phyloP scores from a whole-genome alignment of 2,888 invertebrate genomes.

The Phytoseiulus persimilis region DNA sequence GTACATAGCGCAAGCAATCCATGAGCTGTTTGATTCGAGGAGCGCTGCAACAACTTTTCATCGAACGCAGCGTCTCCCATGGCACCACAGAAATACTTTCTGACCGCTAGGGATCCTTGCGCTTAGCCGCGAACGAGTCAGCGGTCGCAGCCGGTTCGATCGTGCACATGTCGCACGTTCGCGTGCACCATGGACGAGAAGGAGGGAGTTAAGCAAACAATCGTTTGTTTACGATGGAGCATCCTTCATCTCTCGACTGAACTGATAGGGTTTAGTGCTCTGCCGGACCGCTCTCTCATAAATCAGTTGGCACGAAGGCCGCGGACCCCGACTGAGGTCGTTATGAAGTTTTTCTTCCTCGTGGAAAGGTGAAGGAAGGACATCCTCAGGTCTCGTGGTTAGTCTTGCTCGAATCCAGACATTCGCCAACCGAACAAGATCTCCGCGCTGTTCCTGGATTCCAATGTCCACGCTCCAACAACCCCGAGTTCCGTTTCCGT shows the following conservation, averaged over 20 bases:
- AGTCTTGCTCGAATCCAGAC: too few species aligned
- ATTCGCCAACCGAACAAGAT: too few species aligned
- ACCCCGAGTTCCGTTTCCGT: too few species aligned
- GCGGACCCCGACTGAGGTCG: too few species aligned
- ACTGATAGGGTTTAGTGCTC: too few species aligned
- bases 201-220: not conserved
- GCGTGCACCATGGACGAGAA: not conserved
- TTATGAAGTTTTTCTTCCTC: too few species aligned
- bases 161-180: not conserved
- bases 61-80: not conserved
- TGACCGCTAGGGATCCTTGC: not conserved
- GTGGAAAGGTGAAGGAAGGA: too few species aligned
- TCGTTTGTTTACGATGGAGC: not conserved
- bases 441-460: too few species aligned
- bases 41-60: not conserved
- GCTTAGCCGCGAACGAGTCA: not conserved
- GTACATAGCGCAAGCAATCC: not conserved
- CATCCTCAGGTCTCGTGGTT: too few species aligned
- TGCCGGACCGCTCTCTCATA: too few species aligned
- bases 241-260: not conserved
- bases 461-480: too few species aligned
- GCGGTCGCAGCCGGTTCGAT: not conserved
- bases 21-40: not conserved
- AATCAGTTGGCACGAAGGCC: too few species aligned
- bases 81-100: not conserved